These are phyloP conservation scores for Laticauda colubrina DNA, from an alignment of 2,113 vertebrate species.

Conservation along the genomic window DNA sequence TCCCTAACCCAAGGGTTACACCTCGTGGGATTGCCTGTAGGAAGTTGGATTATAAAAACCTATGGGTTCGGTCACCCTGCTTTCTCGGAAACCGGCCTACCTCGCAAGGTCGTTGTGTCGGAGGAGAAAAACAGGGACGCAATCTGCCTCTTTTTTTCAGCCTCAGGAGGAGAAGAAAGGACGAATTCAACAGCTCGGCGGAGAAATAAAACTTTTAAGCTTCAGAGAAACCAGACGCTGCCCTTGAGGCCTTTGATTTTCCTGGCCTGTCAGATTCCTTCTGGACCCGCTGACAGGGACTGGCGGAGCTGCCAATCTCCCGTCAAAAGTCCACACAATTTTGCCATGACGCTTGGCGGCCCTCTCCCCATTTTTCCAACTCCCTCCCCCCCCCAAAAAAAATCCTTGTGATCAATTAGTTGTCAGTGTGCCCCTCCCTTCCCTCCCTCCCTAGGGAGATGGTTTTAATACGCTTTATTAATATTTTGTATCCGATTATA, in stretches of 20 bases:
- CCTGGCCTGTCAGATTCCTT: neutral
- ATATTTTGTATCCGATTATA: conserved; percentile 2
- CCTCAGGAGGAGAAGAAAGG: neutral
- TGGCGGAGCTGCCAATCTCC: neutral
- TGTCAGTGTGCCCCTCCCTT: too few relatives aligned
- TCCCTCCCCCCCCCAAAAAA: neutral
- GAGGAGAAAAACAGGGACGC: too few relatives aligned
- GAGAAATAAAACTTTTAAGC: neutral
- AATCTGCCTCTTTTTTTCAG: too few relatives aligned
- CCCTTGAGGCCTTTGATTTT: neutral
- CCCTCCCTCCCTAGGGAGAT: neutral
- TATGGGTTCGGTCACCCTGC: neutral
- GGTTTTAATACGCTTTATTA: neutral
- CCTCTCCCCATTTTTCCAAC: neutral
- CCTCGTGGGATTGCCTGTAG: too few relatives aligned
- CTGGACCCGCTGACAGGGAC: neutral
- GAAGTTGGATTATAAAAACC: too few relatives aligned
- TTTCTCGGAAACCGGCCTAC: neutral
- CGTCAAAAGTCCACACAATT: neutral
- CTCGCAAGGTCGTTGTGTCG: too few relatives aligned
- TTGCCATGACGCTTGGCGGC: neutral
- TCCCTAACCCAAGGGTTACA: too few relatives aligned
- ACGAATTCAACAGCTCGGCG: neutral
- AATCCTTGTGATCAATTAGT: neutral
- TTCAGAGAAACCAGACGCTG: neutral